Base-by-base conservation (phyloP, 2,888 invertebrate genomes). In the Rhamphomyia laevipes region DNA sequence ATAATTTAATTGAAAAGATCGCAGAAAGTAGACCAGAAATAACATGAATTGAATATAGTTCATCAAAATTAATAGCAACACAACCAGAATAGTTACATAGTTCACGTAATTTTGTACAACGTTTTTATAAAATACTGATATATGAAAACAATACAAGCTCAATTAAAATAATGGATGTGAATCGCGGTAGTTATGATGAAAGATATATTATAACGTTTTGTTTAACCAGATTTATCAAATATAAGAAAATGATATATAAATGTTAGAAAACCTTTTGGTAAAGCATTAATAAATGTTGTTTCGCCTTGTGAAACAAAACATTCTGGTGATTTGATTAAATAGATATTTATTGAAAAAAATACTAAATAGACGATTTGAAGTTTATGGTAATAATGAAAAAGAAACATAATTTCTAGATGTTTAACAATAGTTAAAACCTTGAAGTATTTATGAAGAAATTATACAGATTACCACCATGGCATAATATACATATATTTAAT, bases 141-240 rank as follows among this genome's bases (percentile, higher is more conserved):
- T 94, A 57, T 78, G 92, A 53, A 86, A 71, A 81, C 85, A 49
- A 74, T 94, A 51, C 77, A 79, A 43, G 76, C 83, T 37, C 68
- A 93, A 45, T 76, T 78, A 1, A 77, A 61, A 80, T 86, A 52
- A 78, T 89, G 61, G 77, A 80, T 59, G 72, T 81, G 33, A 82
- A 90, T 56, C 64, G 69, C 18, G 63, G 61, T 10, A 64, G 63
- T 51, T 84, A 84, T 66, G 88, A 91, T 68, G 87, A 88, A n/a
- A 59, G 92, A 93, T 69, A 73, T 92, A 56, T 78, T 91, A 44
- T 88, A 90, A 67, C 73, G 80, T 53, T 84, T 92, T 58, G 84
- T 87, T 21, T 75, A 88, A 55, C 86, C 88, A 7, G 78, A 84
- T 62, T 77, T 90, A 63, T 73, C 74, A 49, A 77, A 81, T 83